phyloP scores from a whole-genome alignment of 2,888 invertebrate species.

The Buathra laborator region DNA sequence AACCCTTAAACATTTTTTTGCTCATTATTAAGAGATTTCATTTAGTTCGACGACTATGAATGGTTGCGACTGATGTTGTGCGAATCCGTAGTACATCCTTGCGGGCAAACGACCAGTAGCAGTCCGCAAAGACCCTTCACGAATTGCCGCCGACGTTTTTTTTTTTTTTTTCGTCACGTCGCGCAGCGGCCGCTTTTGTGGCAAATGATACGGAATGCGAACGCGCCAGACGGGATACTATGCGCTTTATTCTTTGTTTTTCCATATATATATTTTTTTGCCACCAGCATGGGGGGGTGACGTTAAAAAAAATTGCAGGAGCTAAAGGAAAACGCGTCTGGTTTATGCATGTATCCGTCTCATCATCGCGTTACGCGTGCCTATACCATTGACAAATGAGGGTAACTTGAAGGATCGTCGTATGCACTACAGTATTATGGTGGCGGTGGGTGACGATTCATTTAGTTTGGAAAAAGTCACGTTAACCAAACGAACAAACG shows the following conservation, averaged over 20 bases:
- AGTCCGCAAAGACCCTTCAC: constrained; percentile 24
- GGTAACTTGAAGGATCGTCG: constrained; percentile 56
- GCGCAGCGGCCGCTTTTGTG: constrained; percentile 51
- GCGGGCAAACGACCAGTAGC: constrained; percentile 31
- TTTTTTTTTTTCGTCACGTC: constrained; percentile 25
- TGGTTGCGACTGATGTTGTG: constrained; percentile 5
- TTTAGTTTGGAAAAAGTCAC: constrained; percentile 40
- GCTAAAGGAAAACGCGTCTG: constrained; percentile 39
- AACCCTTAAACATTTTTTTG: constrained; percentile 28
- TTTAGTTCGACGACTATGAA: constrained; percentile 42
- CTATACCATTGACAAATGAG: constrained; percentile 49
- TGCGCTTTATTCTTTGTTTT: constrained; percentile 32
- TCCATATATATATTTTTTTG: constrained; percentile 15
- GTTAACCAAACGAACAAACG: constrained; percentile 30
- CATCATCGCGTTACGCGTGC: constrained; percentile 23
- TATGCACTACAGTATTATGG: constrained; percentile 25
- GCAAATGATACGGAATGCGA: constrained; percentile 56
- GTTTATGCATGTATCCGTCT: constrained; percentile 6
- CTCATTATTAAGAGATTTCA: constrained; percentile 45
- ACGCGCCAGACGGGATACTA: constrained; percentile 58
- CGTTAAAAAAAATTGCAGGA: constrained; percentile 1
- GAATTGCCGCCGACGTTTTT: constrained; percentile 29
- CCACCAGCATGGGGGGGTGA: constrained; percentile 8
- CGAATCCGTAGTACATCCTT: constrained; percentile 2
- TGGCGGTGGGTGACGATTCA: constrained; percentile 32